Evolutionary conservation across 2,797 vertebrate genomes (phyloP).

Genomic region (Rhabdomys pumilio): DNA sequence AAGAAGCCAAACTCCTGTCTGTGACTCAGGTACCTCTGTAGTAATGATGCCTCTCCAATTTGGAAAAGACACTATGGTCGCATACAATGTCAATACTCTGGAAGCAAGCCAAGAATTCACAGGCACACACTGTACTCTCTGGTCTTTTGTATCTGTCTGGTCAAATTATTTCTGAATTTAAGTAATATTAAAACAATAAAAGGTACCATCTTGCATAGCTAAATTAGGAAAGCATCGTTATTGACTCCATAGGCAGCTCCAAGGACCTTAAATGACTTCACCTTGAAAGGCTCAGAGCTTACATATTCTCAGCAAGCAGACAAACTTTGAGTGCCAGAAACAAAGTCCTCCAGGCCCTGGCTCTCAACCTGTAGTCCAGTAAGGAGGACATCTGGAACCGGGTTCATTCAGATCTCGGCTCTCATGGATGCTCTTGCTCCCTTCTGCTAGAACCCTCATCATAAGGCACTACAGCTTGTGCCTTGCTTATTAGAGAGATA

Average conservation of each 20-base stretch:
- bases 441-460: neutral
- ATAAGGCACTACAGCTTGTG: rapidly evolving
- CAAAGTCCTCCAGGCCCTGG: neutral
- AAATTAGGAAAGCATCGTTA: neutral
- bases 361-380: neutral
- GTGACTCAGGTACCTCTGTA: neutral
- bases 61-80: neutral
- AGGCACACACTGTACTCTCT: neutral
- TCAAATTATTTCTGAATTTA: neutral
- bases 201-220: neutral
- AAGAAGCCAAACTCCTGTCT: neutral
- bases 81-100: no score
- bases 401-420: rapidly evolving
- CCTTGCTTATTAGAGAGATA: neutral
- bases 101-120: neutral
- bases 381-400: neutral
- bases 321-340: rapidly evolving
- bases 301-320: neutral
- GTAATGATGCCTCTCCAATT: neutral
- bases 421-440: rapidly evolving
- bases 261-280: neutral
- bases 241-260: neutral
- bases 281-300: neutral
- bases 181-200: neutral
- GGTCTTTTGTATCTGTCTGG: neutral